Conservation (phyloP, 2,797 vertebrate species). For the Heterohyrax brucei region DNA sequence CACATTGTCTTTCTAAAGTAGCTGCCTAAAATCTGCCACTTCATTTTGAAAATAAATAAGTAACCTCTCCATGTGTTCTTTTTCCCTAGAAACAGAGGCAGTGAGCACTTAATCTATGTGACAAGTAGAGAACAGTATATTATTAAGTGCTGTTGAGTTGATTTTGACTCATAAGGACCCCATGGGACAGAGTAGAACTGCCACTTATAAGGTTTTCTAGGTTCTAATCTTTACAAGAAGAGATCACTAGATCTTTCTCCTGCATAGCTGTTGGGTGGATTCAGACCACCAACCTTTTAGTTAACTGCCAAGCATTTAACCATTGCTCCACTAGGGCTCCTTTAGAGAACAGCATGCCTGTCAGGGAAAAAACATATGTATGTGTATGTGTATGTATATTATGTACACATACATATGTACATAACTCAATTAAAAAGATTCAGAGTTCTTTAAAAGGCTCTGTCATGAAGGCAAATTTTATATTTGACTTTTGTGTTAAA, state of each 20-base stretch:
- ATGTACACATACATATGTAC: no score
- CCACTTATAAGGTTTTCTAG: background rate
- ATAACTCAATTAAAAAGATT: conserved; percentile 48
- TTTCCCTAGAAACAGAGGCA: conserved; percentile 69
- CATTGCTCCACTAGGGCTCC: background rate
- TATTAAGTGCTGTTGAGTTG: background rate
- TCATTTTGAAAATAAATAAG: conserved; percentile 60
- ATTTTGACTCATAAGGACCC: background rate
- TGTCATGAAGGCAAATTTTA: conserved; percentile 54
- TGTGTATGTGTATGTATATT: background rate
- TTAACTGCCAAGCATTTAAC: background rate
- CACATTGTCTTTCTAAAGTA: conserved; percentile 34
- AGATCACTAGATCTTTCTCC: background rate
- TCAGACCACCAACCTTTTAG: background rate
- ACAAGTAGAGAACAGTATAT: background rate
- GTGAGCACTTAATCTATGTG: background rate
- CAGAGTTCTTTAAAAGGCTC: conserved; percentile 46
- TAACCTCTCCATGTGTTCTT: background rate
- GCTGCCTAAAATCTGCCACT: conserved; percentile 8
- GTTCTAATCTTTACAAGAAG: background rate
- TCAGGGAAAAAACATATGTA: background rate
- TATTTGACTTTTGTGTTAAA: conserved; percentile 63
- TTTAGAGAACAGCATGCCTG: background rate
- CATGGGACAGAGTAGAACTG: background rate
- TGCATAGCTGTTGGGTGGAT: background rate